Base-by-base conservation (phyloP, 2,113 vertebrate species). In the Oceanodroma tethys region DNA sequence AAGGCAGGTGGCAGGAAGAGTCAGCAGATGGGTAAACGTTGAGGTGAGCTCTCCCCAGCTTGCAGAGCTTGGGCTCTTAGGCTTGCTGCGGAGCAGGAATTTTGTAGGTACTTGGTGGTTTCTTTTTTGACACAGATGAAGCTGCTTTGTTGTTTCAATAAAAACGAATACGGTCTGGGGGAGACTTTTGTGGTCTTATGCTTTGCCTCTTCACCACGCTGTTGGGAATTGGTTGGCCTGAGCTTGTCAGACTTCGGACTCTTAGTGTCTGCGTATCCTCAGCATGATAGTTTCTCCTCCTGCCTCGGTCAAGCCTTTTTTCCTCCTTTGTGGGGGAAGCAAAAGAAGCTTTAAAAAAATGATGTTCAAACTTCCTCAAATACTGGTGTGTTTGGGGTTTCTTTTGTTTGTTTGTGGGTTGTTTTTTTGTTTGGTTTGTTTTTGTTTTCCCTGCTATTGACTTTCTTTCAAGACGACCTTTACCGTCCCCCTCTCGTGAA, bases 101-200 rank as follows among this genome's bases (percentile, higher is more conserved):
- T 88, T 47, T 47, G 18, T 43, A 47, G 43, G 6, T 58, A 25
- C n/a, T 60, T 25, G 11, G 2, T 40, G 26, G 16, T 21, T 62
- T 56, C 6, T 43, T 58, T 78, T 82, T 52, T 74, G 34, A 22
- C 3, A 1, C 16, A 16, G 25, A 25, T 0, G 1, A 34, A 34
- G 6, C 12, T 55, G 11, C 16, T 27, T 36, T 3, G 1, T 79
- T 55, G 11, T 71, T 89, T 47, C 26, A 20, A 1, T 52, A 38
- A 72, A 62, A 78, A 8, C 5, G 4, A 4, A 7, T 5, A 5
- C 0, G 1, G 6, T 16, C 7, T n/a, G 27, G 9, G 20, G 3
- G 4, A 59, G 36, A 23, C 8, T 47, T 15, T 6, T 23, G 26
- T 10, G 19, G 15, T 42, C 34, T 36, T 56, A 9, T 1, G 34